A percentile compares a stretch with the other conserved stretches of the same genome.
phyloP scores from a whole-genome alignment of 2,888 invertebrate genomes.

The Sarcophaga variegata region DNA sequence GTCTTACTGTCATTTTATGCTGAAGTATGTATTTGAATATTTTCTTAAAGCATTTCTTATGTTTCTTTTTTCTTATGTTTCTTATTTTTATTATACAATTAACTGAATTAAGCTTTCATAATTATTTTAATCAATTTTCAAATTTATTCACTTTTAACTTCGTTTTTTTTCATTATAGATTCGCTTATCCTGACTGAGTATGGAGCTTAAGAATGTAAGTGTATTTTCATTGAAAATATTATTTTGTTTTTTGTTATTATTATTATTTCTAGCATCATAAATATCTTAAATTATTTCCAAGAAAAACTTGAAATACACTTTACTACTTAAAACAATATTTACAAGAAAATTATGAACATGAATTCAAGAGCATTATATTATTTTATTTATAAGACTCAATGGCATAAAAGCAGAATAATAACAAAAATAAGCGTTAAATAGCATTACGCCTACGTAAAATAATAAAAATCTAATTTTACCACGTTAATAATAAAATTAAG shows the following conservation, averaged over 20 bases:
- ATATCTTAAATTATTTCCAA: background rate
- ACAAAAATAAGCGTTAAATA: background rate
- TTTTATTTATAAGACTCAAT: background rate
- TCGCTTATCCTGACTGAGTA: background rate
- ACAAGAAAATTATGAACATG: background rate
- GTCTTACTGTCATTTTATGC: no score
- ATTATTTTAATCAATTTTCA: background rate
- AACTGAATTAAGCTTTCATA: background rate
- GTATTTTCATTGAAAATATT: constrained; percentile 1
- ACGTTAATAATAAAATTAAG: no score
- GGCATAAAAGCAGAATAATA: background rate
- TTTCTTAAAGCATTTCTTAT: no score
- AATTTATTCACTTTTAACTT: background rate
- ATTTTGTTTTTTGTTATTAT: background rate
- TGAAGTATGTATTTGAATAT: no score
- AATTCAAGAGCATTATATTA: background rate
- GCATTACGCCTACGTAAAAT: no score
- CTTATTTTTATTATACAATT: constrained; percentile 2
- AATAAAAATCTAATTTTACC: no score
- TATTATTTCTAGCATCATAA: background rate
- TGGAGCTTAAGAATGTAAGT: background rate
- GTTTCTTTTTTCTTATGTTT: background rate
- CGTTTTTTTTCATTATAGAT: background rate
- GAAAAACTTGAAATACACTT: background rate
- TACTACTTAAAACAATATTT: background rate